Percentiles rank a stretch among this genome's conserved stretches.
phyloP scores from a whole-genome alignment of 1,140 invertebrate genomes.

The Zelostemma sp. region DNA sequence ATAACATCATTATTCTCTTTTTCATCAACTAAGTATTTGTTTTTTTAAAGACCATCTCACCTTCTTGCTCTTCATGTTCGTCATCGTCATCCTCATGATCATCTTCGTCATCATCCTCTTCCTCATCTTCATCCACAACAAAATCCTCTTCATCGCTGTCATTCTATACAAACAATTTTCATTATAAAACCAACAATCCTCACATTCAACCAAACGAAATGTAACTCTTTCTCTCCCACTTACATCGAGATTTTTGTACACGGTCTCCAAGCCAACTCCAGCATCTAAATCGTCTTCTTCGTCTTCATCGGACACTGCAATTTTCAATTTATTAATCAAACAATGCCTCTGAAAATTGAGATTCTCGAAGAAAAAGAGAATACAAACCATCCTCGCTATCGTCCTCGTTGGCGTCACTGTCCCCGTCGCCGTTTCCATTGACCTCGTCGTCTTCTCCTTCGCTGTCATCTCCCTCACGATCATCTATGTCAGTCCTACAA shows the following conservation, averaged over 20 bases:
- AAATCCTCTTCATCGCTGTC: constrained; percentile 77
- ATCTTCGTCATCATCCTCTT: constrained; percentile 76
- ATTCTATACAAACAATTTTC: no score
- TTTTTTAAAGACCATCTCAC: constrained; percentile 1
- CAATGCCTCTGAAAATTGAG: no score
- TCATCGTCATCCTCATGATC: no score
- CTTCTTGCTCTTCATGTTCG: constrained; percentile 67
- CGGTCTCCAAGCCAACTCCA: no score
- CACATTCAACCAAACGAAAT: constrained; percentile 7
- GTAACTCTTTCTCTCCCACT: no score
- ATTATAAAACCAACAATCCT: no score
- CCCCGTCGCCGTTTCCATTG: constrained; percentile 79
- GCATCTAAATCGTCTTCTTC: no score
- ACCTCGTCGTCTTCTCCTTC: constrained; percentile 81
- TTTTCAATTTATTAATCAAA: no score
- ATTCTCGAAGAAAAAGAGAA: no score
- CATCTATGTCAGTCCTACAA: constrained; percentile 70
- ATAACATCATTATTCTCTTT: background rate
- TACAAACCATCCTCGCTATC: constrained; percentile 76
- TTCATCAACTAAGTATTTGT: no score
- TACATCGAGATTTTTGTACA: no score
- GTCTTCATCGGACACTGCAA: no score
- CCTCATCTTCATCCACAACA: constrained; percentile 73
- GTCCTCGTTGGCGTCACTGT: constrained; percentile 77
- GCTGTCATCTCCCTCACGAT: constrained; percentile 78